Evolutionary conservation across 1,140 invertebrate genomes (phyloP).

Genomic region (Heterodera schachtii): DNA sequence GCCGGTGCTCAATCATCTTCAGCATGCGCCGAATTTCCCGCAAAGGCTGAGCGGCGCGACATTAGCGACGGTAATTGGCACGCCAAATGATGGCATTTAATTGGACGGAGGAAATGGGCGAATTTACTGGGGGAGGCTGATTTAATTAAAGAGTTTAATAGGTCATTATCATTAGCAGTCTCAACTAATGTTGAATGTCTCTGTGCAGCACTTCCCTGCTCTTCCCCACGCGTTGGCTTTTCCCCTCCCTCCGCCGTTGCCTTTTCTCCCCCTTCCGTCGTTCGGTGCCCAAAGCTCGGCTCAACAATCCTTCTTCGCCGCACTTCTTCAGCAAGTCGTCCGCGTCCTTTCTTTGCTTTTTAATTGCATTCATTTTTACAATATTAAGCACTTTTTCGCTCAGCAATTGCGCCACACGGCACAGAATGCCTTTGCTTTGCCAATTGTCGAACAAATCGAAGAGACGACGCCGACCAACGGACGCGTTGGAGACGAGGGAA

Average conservation of each 20-base stretch:
- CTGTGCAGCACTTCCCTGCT: too few species aligned
- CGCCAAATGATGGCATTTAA: background rate
- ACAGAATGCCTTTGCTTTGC: background rate
- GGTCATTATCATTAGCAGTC: too few species aligned
- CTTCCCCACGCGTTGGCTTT: too few species aligned
- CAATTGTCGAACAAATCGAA: background rate
- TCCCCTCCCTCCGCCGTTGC: background rate
- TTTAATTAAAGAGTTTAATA: too few species aligned
- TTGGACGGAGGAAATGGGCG: background rate
- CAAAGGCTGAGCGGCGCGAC: background rate
- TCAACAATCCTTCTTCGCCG: background rate
- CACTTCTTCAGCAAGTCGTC: background rate
- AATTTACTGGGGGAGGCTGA: background rate
- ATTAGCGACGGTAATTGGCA: constrained; percentile 4
- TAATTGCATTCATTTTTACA: background rate
- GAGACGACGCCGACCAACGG: background rate
- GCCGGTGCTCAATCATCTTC: constrained; percentile 3
- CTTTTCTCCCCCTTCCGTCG: background rate
- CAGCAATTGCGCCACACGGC: background rate
- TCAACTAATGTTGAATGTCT: too few species aligned
- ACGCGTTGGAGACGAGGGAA: background rate
- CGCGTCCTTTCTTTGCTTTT: background rate
- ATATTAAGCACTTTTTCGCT: constrained; percentile 5
- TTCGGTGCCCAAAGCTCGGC: background rate
- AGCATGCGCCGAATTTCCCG: constrained; percentile 5